Evolutionary conservation across 2,888 invertebrate genomes (phyloP), one percentile per base, ranked within the genome.

Genomic region (Hyles lineata): DNA sequence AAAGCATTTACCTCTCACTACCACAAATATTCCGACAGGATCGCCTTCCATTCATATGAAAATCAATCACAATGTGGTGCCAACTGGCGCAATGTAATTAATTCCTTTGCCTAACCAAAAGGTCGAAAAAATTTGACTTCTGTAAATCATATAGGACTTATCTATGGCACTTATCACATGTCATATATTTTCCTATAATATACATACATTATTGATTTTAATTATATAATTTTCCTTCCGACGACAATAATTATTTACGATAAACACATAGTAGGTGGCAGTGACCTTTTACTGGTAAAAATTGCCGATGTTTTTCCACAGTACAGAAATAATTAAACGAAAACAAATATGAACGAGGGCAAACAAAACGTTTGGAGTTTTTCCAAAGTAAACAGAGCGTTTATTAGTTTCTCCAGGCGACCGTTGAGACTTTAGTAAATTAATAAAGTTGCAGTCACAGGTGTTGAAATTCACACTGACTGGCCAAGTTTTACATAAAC

Each of bases 361-460:
- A 67, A 67, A 35, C 58, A 55, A 29, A 63, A 19, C 62, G 25
- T 63, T 70, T 71, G 59, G 59, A 59, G 29, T 73, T 73, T 71
- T 71, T 70, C 59, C 59, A 69, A 60, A 73, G 55, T 62, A 70
- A 71, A 74, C 69, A 71, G 2, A 59, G 29, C 59, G 52, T 43
- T 67, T 73, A 73, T 71, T 71, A 71, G 59, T 74, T 74, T 71
- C 71, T 60, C n/a, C 19, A 61, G 70, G 19, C 15, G 63, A 62
- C 55, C 21, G 62, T 60, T 32, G 29, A 23, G 55, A 67, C 71
- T 70, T 35, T 60, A 74, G 52, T 75, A 78, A 80, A 80, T 78
- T 78, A 79, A 76, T 76, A 77, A 80, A 80, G 77, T 77, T 77
- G 55, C 25, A 63, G 73, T 43, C 76, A 50, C 80, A 80, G 78